Evolutionary conservation across 2,888 invertebrate species (phyloP).

Genomic region (Agrotis segetum): DNA sequence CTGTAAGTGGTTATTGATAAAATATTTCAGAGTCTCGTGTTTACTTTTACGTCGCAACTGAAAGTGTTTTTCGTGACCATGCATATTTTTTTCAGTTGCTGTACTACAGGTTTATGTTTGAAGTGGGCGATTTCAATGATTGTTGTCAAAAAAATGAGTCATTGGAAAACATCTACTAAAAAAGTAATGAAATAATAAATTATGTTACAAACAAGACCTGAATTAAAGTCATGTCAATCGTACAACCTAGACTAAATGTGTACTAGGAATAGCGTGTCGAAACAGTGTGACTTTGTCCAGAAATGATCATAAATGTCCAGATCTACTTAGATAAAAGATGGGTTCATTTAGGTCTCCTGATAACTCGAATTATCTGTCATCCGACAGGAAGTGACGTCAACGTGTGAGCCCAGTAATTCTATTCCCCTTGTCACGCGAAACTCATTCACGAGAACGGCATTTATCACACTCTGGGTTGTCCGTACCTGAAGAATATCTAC

Average conservation of each 20-base stretch:
- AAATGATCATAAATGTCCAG: slow-evolving; percentile 45
- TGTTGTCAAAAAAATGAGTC: slow-evolving; percentile 4
- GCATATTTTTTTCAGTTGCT: slow-evolving; percentile 4
- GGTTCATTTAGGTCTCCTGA: slow-evolving; percentile 59
- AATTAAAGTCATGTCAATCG: background rate
- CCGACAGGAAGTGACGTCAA: slow-evolving; percentile 63
- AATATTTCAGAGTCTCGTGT: slow-evolving; percentile 9
- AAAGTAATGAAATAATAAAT: background rate
- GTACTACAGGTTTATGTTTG: background rate
- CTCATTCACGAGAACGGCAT: slow-evolving; percentile 48
- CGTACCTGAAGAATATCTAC: slow-evolving; percentile 16
- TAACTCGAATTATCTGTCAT: slow-evolving; percentile 61
- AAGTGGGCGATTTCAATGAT: background rate
- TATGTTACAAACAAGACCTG: background rate
- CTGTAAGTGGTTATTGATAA: slow-evolving; percentile 19
- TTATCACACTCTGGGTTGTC: slow-evolving; percentile 19
- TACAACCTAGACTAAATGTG: background rate
- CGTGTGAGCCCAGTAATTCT: slow-evolving; percentile 52
- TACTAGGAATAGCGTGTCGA: slow-evolving; percentile 17
- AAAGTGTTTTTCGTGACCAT: slow-evolving; percentile 17
- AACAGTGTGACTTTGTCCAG: slow-evolving; percentile 36
- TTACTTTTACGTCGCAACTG: background rate
- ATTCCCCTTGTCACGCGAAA: slow-evolving; percentile 65
- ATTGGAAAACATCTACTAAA: background rate
- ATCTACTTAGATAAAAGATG: slow-evolving; percentile 56